Percentiles rank a stretch among this genome's conserved stretches.
Conservation (phyloP, 2,888 invertebrate genomes). For the Adineta ricciae region DNA sequence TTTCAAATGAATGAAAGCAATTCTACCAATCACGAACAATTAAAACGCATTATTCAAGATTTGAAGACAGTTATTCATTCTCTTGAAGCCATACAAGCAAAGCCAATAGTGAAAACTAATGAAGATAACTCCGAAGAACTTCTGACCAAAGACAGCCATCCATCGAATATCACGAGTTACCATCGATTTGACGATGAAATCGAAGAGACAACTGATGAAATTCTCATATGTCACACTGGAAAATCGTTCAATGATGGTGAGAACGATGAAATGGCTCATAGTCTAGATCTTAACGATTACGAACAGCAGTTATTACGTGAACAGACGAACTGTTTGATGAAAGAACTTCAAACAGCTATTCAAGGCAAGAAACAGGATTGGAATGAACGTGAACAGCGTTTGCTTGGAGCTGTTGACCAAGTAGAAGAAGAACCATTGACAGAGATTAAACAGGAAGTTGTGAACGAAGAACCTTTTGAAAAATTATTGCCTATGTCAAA, state of each 20-base stretch:
- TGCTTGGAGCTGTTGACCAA: background rate
- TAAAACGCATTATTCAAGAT: background rate
- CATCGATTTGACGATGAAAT: background rate
- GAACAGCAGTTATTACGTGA: background rate
- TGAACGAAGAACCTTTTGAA: background rate
- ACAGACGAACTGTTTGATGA: background rate
- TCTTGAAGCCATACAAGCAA: conserved; percentile 44
- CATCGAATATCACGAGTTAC: background rate
- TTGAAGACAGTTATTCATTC: background rate
- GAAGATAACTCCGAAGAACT: background rate
- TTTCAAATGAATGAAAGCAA: background rate
- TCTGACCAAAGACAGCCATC: background rate
- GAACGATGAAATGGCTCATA: background rate
- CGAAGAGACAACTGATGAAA: background rate
- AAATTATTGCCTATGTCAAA: background rate
- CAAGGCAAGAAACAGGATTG: conserved; percentile 4
- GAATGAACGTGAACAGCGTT: background rate
- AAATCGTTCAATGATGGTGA: background rate
- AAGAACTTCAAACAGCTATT: background rate
- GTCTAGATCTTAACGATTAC: background rate
- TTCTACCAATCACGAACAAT: background rate
- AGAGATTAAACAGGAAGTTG: background rate
- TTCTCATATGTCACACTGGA: background rate
- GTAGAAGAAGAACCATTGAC: background rate
- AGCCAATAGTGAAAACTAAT: background rate